Conservation (phyloP, 2,888 invertebrate species). For the Eristalinus sepulchralis region DNA sequence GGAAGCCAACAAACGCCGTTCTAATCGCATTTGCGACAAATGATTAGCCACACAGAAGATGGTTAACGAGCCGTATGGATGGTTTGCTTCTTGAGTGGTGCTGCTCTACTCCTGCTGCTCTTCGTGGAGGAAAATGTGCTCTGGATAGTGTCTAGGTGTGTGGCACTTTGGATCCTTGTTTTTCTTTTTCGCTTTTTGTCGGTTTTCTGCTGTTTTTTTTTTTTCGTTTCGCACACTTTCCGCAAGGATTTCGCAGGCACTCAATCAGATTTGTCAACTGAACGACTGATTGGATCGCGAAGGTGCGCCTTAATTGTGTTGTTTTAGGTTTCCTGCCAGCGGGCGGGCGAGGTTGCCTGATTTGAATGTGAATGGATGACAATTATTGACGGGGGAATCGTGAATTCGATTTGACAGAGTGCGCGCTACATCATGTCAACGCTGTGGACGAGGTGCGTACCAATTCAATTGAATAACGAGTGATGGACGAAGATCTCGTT, state of each 20-base stretch:
- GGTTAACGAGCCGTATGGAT: constrained; percentile 72
- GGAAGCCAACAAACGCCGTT: constrained; percentile 71
- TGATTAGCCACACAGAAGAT: constrained; percentile 73
- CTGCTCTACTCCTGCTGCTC: neutral
- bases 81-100: constrained; percentile 70
- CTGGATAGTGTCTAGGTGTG: constrained; percentile 29
- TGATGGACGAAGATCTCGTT: neutral
- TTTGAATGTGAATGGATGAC: constrained; percentile 52
- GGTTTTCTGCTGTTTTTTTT: constrained; percentile 13
- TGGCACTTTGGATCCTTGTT: constrained; percentile 30
- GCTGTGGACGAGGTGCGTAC: neutral
- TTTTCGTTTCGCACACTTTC: constrained; percentile 22
- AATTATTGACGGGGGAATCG: neutral
- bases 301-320: constrained; percentile 68
- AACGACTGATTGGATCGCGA: constrained; percentile 68
- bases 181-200: constrained; percentile 12
- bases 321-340: constrained; percentile 48
- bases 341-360: constrained; percentile 31
- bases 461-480: neutral
- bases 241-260: constrained; percentile 55
- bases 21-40: constrained; percentile 73
- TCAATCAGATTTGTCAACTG: constrained; percentile 71
- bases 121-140: constrained; percentile 17
- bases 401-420: neutral
- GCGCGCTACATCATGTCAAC: neutral